A percentile compares a stretch with the other conserved stretches of the same genome.
Evolutionary conservation across 2,888 invertebrate species (phyloP).

Genomic region (Hirtodrosophila confusa): DNA sequence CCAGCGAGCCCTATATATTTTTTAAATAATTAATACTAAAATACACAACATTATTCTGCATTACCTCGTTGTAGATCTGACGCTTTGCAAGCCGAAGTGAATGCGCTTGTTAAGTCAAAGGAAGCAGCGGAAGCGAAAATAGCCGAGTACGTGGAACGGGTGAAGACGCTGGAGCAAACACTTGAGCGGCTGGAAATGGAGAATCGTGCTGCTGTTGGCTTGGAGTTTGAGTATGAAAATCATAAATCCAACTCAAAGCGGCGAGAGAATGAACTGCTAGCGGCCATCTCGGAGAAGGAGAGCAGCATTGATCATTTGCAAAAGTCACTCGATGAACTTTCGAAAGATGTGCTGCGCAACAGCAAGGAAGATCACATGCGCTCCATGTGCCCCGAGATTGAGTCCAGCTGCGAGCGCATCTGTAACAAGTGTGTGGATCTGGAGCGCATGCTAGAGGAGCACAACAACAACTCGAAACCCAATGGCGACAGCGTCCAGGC

Average conservation of each 20-base stretch:
- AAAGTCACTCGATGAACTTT: slow-evolving; percentile 56
- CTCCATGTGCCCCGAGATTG: slow-evolving; percentile 53
- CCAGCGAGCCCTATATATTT: not conserved
- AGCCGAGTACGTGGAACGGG: slow-evolving; percentile 84
- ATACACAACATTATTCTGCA: not conserved
- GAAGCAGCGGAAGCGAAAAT: slow-evolving; percentile 83
- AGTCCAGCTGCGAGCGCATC: slow-evolving; percentile 51
- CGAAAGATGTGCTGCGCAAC: slow-evolving; percentile 61
- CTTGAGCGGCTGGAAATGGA: slow-evolving; percentile 73
- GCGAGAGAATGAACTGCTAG: slow-evolving; percentile 86
- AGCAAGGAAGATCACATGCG: slow-evolving; percentile 74
- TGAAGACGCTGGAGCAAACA: slow-evolving; percentile 64
- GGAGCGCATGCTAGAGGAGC: slow-evolving; percentile 60
- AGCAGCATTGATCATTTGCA: slow-evolving; percentile 63
- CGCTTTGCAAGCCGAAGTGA: slow-evolving; percentile 55
- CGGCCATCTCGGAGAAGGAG: slow-evolving; percentile 84
- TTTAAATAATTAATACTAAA: not conserved
- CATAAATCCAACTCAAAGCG: slow-evolving; percentile 85
- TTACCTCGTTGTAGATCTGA: slow-evolving; percentile 54
- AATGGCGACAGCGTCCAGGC: slow-evolving; percentile 12
- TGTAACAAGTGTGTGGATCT: slow-evolving; percentile 74
- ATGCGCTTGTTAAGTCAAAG: slow-evolving; percentile 61
- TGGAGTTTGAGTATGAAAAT: slow-evolving; percentile 86
- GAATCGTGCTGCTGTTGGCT: slow-evolving; percentile 75
- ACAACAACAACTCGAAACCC: slow-evolving; percentile 34